A percentile compares a stretch with the other conserved stretches of the same genome.
These are phyloP conservation scores for Littorina saxatilis DNA, from an alignment of 1,140 invertebrate genomes.

Conservation along the genomic window DNA sequence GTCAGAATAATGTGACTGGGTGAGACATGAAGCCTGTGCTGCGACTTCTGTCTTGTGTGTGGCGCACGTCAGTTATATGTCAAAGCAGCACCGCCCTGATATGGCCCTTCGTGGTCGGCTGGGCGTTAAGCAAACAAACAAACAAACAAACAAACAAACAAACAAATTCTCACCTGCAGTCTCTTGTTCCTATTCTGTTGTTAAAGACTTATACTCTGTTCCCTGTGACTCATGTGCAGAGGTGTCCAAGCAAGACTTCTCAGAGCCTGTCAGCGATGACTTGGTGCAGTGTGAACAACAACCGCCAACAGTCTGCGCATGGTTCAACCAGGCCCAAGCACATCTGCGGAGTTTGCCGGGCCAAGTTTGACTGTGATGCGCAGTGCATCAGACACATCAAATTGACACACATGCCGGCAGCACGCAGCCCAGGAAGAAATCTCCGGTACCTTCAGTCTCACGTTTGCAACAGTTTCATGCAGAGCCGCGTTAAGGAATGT, in stretches of 20 bases:
- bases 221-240: neutral
- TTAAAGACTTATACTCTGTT: neutral
- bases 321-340: neutral
- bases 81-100: too few species aligned
- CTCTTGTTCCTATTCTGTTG: too few species aligned
- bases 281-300: neutral
- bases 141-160: too few species aligned
- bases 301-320: neutral
- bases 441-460: neutral
- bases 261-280: neutral
- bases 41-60: too few species aligned
- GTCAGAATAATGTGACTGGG: too few species aligned
- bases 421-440: neutral
- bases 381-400: conserved; percentile 4
- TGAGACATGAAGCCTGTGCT: too few species aligned
- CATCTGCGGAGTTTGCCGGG: conserved; percentile 17
- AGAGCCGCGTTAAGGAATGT: too few species aligned
- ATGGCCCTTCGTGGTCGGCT: too few species aligned
- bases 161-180: too few species aligned
- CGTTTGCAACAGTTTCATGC: neutral
- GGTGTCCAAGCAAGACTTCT: neutral
- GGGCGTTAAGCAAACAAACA: too few species aligned
- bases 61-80: too few species aligned
- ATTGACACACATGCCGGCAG: neutral
- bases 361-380: neutral